Conservation (phyloP, 1,140 invertebrate species). For the Aphelinus certus region DNA sequence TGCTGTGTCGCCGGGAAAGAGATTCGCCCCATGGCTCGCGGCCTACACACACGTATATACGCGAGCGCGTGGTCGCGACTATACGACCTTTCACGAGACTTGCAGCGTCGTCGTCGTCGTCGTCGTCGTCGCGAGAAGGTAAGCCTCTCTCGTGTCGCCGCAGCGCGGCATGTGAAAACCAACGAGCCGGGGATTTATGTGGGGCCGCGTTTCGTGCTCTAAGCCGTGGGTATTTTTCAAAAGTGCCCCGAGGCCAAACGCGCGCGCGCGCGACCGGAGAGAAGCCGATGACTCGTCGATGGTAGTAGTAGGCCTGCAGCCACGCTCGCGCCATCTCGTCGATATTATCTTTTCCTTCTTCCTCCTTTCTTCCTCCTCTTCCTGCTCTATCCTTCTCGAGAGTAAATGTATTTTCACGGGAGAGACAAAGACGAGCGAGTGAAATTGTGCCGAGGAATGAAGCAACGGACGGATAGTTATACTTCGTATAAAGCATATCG, state of each 20-base stretch:
- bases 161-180: background rate
- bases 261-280: background rate
- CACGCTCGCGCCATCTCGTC: no score
- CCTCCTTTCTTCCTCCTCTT: no score
- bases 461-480: no score
- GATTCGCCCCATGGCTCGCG: background rate
- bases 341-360: no score
- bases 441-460: no score
- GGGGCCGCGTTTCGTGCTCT: background rate
- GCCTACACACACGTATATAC: background rate
- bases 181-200: slow-evolving; percentile 14
- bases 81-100: no score
- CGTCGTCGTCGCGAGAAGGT: no score
- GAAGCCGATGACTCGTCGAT: background rate
- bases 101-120: no score
- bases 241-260: slow-evolving; percentile 7
- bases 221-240: slow-evolving; percentile 6
- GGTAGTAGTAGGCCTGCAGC: background rate
- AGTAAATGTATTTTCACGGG: background rate
- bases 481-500: no score
- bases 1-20: background rate
- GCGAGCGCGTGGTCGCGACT: background rate
- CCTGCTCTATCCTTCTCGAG: background rate
- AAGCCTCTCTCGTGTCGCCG: no score
- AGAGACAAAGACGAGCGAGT: background rate